phyloP scores from a whole-genome alignment of 2,113 vertebrate genomes.

The Apus apus region DNA sequence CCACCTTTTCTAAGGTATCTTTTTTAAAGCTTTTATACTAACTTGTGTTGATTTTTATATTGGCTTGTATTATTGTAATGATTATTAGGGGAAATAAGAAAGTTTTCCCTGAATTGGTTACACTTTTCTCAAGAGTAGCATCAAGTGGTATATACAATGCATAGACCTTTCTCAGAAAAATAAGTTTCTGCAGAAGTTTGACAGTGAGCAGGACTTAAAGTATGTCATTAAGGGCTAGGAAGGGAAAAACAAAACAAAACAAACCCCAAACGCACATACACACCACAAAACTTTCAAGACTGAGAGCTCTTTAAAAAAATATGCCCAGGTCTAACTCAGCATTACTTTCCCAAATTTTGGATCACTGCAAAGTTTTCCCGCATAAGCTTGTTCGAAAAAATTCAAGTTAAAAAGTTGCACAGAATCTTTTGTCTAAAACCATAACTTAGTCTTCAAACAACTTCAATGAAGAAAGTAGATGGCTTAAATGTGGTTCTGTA shows the following conservation, averaged over 20 bases:
- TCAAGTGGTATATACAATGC: not conserved
- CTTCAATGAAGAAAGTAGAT: not conserved
- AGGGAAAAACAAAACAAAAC: not conserved
- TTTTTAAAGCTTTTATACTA: not conserved
- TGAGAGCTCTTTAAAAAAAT: not conserved
- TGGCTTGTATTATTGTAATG: not conserved
- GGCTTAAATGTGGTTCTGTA: not conserved
- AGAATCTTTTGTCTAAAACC: not conserved
- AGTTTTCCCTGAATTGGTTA: not conserved
- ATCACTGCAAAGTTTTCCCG: not conserved
- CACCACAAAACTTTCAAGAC: not conserved
- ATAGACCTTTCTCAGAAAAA: not conserved
- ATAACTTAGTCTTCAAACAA: not conserved
- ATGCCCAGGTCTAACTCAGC: not conserved
- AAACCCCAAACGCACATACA: too few species aligned
- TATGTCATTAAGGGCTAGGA: not conserved
- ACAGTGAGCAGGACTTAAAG: not conserved
- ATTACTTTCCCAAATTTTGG: not conserved
- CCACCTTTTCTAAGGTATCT: constrained; percentile 90
- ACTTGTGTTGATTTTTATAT: not conserved
- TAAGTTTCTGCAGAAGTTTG: not conserved
- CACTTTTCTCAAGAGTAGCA: not conserved
- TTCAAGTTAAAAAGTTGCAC: not conserved
- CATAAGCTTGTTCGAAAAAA: not conserved
- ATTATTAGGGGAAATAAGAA: not conserved